phyloP scores from a whole-genome alignment of 2,888 invertebrate species.

The Drosophila ustulata region DNA sequence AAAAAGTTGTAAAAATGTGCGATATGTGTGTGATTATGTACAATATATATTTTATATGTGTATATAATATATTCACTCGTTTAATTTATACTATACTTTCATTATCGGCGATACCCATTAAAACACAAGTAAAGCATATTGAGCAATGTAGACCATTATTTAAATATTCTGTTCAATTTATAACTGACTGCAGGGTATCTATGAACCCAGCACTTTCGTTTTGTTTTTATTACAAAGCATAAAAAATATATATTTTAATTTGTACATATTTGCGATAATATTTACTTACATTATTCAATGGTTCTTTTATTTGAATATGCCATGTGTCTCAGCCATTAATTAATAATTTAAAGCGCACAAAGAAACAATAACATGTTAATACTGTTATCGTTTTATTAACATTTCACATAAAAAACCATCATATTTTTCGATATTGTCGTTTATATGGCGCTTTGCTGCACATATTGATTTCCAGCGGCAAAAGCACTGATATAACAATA shows the following conservation, averaged over 20 bases:
- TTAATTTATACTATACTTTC: conserved; percentile 26
- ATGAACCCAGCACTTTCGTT: background rate
- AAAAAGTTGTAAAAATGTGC: conserved; percentile 69
- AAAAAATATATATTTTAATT: conserved; percentile 9
- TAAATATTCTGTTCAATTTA: conserved; percentile 4
- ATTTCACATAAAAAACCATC: conserved; percentile 5
- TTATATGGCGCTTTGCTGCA: conserved; percentile 6
- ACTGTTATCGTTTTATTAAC: conserved; percentile 16
- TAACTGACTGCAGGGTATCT: conserved; percentile 1
- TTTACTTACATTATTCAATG: conserved; percentile 14
- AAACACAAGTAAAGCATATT: background rate
- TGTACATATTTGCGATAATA: conserved; percentile 10
- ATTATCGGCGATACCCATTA: conserved; percentile 20
- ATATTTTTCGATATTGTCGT: conserved; percentile 18
- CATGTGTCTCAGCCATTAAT: conserved; percentile 41
- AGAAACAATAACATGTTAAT: conserved; percentile 9
- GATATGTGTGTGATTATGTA: conserved; percentile 19
- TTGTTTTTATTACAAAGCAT: conserved; percentile 4
- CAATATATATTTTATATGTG: background rate
- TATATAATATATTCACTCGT: background rate
- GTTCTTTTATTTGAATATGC: conserved; percentile 5
- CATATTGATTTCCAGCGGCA: conserved; percentile 58
- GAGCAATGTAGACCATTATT: conserved; percentile 8
- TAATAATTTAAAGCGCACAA: conserved; percentile 48
- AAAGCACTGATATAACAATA: conserved; percentile 26